Base-by-base conservation (phyloP, 1,140 invertebrate genomes). In the Lucilia cuprina region DNA sequence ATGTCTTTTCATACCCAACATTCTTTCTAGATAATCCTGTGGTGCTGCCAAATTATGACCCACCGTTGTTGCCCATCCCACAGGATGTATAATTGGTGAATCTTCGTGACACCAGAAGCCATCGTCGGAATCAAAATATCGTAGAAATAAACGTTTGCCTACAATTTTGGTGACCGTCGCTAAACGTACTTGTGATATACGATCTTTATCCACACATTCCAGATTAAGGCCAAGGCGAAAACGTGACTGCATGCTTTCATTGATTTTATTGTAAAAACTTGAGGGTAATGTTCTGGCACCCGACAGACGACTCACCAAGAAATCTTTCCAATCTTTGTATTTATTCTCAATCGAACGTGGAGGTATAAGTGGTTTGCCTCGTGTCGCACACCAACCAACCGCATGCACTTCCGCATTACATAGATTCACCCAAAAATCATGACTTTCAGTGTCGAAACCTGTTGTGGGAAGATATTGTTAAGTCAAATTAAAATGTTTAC, bases 61-160 rank as follows among this genome's bases (percentile, higher is more conserved):
- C 1, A 91, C 97, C 94, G 87, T 95, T 91, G 91, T 95, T 90
- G 98, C 97, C 98, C 98, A 99, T 17, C 98, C 98, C 4, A 98
- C 96, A 5, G 96, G 97, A 92, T 99, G 98, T 85, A 99, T 97
- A 8, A 99, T 92, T 0, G 97, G 96, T 0, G 97, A 98, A 89
- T 97, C 96, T 91, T 98, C 97, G 87, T 99, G 98, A 88, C 97
- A 99, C 98, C 98, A 99, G 91, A 99, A 99, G 9, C 96, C 97
- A 88, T 94, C 94, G 87, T 96, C 95, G 80, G 95, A 95, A 86
- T 98, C 96, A 87, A 96, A 97, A 92, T 99, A 99, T 86, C 95
- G 95, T 0, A 99, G 93, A 87, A 98, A 96, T 30, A 99, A 93
- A 70, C 98, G 93, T 89, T 98, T 98, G 0, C 98, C 98, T 25